phyloP scores from a whole-genome alignment of 2,888 invertebrate genomes.

The Tenthredo distinguenda region DNA sequence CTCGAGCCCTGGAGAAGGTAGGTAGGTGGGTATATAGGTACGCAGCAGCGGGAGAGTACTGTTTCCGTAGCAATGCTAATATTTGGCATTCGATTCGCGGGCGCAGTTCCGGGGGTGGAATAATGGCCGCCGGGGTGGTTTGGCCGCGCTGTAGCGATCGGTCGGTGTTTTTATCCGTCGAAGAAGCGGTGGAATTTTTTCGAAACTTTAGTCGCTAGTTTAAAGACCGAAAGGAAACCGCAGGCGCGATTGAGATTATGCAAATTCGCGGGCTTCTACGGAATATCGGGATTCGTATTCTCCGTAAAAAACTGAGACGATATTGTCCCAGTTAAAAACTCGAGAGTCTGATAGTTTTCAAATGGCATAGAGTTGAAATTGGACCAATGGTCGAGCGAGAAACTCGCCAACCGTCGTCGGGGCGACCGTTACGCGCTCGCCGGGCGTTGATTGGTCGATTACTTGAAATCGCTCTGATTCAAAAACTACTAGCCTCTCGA shows the following conservation, averaged over 20 bases:
- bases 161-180: not conserved
- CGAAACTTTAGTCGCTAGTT: not conserved
- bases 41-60: not conserved
- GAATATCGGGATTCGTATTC: not conserved
- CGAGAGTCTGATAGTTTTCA: not conserved
- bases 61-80: constrained; percentile 70
- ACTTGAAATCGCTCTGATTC: not conserved
- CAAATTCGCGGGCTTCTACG: not conserved
- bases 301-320: not conserved
- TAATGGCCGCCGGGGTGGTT: not conserved
- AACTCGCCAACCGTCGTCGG: not conserved
- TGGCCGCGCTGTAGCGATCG: not conserved
- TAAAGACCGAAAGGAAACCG: not conserved
- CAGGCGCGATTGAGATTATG: not conserved
- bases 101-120: constrained; percentile 58
- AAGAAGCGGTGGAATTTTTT: not conserved
- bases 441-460: not conserved
- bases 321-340: not conserved
- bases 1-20: constrained; percentile 2
- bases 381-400: not conserved
- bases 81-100: constrained; percentile 76
- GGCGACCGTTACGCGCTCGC: not conserved
- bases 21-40: not conserved
- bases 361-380: not conserved
- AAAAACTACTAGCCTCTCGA: not conserved